Evolutionary conservation across 2,797 vertebrate genomes (phyloP), one percentile per base, ranked within the genome.

Genomic region (Odontamblyopus rebecca): DNA sequence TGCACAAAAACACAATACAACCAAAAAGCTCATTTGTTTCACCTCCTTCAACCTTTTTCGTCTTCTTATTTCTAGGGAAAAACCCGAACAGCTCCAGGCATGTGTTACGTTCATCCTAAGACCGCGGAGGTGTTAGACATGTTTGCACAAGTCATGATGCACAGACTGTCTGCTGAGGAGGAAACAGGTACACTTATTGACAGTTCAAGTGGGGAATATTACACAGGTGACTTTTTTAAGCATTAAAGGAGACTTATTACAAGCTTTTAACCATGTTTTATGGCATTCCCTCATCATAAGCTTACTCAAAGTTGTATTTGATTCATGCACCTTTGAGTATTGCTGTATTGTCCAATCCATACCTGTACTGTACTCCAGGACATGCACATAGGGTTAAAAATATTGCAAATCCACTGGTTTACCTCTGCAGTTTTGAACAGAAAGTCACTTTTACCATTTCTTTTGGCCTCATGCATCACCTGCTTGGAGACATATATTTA

Each of bases 11-110:
- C 60, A 81, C 88, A 89, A 82, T 81, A 85, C 75, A 68, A 85
- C 86, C 79, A 82, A 69, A 74, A 62, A 76, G 63, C 30, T 80
- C 81, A 84, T 81, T 70, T 68, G 73, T 81, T 84, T 88, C 72
- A 78, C 73, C 71, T 86, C 70, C 70, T 50, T 65, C 63, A 63
- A 63, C 61, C 61, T 63, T 48, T 63, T 61, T 29, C 13, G 26
- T 44, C 38, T 44, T 44, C 69, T 79, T 86, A 68, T 76, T 84
- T 89, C 60, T 84, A 72, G 60, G 74, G 83, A 90, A 92, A 87
- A 78, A 80, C 87, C 89, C 82, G 82, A 64, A 64, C 72, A 8
- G 81, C 85, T 82, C 30, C 78, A 60, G 81, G 82, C 85, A 51
- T 30, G 26, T 16, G 62, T 51, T 12, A 9, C 35, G 57, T 69